Evolutionary conservation across 2,113 vertebrate species (phyloP).

Genomic region (Felis chaus): DNA sequence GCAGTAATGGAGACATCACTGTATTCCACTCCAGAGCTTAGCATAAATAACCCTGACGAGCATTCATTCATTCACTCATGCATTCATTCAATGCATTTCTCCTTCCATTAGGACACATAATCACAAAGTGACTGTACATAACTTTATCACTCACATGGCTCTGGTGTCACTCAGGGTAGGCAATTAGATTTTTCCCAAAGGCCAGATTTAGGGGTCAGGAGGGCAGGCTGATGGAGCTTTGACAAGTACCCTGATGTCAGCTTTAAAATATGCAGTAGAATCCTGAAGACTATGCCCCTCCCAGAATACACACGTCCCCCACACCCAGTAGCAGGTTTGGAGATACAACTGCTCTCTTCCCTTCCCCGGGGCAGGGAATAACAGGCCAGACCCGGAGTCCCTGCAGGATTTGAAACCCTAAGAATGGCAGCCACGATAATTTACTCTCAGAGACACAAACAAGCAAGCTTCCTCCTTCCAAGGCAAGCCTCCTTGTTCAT

Average conservation of each 20-base stretch:
- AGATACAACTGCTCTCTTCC: not conserved
- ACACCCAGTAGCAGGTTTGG: not conserved
- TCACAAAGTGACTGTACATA: constrained; percentile 44
- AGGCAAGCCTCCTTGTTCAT: not conserved
- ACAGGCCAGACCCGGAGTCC: not conserved
- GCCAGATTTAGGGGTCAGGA: constrained; percentile 74
- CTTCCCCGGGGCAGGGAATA: not conserved
- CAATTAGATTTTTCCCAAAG: constrained; percentile 77
- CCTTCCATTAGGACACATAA: constrained; percentile 60
- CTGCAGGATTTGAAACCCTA: not conserved
- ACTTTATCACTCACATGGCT: constrained; percentile 54
- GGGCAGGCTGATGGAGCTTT: constrained; percentile 63
- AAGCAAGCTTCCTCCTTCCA: not conserved
- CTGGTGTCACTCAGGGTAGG: constrained; percentile 53
- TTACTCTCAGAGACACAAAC: not conserved
- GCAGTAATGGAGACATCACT: constrained; percentile 38
- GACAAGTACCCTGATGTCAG: constrained; percentile 47
- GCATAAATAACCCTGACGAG: constrained; percentile 5
- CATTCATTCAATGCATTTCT: constrained; percentile 24
- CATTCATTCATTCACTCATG: constrained; percentile 30
- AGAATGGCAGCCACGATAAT: not conserved
- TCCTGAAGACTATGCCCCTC: not conserved
- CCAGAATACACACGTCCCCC: not conserved
- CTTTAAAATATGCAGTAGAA: constrained; percentile 60
- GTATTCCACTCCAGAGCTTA: not conserved